Percentiles rank a stretch among this genome's conserved stretches.
phyloP scores from a whole-genome alignment of 2,797 vertebrate species.

The Danio aesculapii region DNA sequence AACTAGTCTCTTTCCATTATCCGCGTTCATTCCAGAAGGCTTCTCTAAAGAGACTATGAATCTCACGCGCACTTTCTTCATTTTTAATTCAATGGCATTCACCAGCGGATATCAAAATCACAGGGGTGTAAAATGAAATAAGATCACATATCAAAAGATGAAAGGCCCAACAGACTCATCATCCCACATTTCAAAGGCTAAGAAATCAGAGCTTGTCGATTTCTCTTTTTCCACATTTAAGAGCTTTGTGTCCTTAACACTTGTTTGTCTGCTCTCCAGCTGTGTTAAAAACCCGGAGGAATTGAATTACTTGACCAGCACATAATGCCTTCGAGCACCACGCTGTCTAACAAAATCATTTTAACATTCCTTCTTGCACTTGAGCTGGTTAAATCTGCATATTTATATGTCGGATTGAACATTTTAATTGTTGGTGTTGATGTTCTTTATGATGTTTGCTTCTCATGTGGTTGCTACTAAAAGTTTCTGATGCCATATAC shows the following conservation, averaged over 20 bases:
- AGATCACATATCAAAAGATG: slow-evolving; percentile 31
- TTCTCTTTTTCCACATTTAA: slow-evolving; percentile 35
- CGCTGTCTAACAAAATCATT: slow-evolving; percentile 29
- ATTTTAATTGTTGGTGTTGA: neutral
- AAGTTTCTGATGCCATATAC: too few species aligned
- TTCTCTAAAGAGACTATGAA: slow-evolving; percentile 20
- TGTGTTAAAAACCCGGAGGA: slow-evolving; percentile 42
- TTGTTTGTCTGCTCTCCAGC: slow-evolving; percentile 51
- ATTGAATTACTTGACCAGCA: slow-evolving; percentile 49
- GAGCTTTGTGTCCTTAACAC: slow-evolving; percentile 46
- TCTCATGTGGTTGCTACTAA: neutral
- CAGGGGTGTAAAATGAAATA: slow-evolving; percentile 22
- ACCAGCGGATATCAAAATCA: slow-evolving; percentile 22
- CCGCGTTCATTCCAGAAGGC: slow-evolving; percentile 29
- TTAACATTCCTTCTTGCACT: slow-evolving; percentile 21
- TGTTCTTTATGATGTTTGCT: neutral
- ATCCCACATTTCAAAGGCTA: slow-evolving; percentile 25
- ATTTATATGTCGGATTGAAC: slow-evolving; percentile 3
- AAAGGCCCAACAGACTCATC: slow-evolving; percentile 10
- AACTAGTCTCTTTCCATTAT: slow-evolving; percentile 30
- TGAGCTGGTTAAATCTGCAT: neutral
- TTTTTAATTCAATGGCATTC: neutral
- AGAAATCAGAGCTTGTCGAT: slow-evolving; percentile 26
- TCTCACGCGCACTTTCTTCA: slow-evolving; percentile 11
- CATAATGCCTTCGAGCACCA: slow-evolving; percentile 21